phyloP scores from a whole-genome alignment of 2,113 vertebrate genomes.

The Cephalopholis sonnerati region DNA sequence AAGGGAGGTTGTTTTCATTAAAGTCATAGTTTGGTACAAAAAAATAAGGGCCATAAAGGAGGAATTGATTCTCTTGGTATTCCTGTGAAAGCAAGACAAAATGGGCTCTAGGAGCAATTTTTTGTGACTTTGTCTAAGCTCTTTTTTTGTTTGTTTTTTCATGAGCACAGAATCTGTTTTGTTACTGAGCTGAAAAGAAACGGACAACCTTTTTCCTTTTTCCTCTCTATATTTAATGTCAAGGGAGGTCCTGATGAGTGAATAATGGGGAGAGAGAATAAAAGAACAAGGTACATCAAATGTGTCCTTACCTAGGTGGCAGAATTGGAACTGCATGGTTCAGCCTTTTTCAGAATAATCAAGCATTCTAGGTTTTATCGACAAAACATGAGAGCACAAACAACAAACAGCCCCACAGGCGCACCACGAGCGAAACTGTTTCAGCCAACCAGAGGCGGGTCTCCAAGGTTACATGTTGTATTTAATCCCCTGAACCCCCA shows the following conservation, averaged over 20 bases:
- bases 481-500: slow-evolving; percentile 71
- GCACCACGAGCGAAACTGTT: slow-evolving; percentile 44
- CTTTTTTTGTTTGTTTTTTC: not conserved
- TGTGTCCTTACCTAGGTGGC: slow-evolving; percentile 52
- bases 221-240: slow-evolving; percentile 37
- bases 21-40: not conserved
- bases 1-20: slow-evolving; percentile 40
- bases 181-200: slow-evolving; percentile 41
- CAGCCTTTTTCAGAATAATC: slow-evolving; percentile 62
- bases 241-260: slow-evolving; percentile 47
- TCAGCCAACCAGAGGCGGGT: slow-evolving; percentile 63
- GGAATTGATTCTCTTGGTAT: slow-evolving; percentile 35
- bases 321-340: slow-evolving; percentile 31
- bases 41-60: slow-evolving; percentile 34
- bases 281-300: slow-evolving; percentile 45
- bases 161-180: slow-evolving; percentile 33
- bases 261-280: slow-evolving; percentile 26
- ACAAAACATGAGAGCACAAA: slow-evolving; percentile 51
- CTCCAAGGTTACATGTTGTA: slow-evolving; percentile 72
- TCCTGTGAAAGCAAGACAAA: slow-evolving; percentile 38
- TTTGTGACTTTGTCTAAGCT: slow-evolving; percentile 1
- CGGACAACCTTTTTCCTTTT: slow-evolving; percentile 10
- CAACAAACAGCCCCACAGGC: slow-evolving; percentile 52
- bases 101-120: slow-evolving; percentile 7
- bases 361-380: slow-evolving; percentile 57